Evolutionary conservation across 1,140 invertebrate genomes (phyloP).

Genomic region (Latrodectus geometricus): DNA sequence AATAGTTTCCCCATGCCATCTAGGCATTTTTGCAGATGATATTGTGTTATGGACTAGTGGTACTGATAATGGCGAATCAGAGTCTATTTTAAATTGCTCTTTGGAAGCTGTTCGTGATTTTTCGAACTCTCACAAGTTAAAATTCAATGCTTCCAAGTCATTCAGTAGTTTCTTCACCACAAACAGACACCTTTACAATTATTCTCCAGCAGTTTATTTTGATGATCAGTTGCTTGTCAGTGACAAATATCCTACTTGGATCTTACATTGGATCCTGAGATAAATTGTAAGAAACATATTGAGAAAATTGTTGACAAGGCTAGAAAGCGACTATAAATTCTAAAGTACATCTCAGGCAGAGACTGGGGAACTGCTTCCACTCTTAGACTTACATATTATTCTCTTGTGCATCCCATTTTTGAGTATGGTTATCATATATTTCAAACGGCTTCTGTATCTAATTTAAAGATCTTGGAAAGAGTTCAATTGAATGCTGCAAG

Average conservation of each 20-base stretch:
- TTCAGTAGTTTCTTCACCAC: slow-evolving; percentile 7
- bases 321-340: neutral
- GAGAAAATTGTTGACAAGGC: neutral
- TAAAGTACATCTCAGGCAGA: neutral
- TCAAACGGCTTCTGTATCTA: too few species aligned
- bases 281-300: neutral
- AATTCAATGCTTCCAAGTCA: slow-evolving; percentile 7
- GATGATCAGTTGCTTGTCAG: neutral
- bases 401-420: too few species aligned
- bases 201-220: neutral
- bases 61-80: neutral
- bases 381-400: too few species aligned
- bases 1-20: neutral
- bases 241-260: neutral
- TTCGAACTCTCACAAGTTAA: neutral
- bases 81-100: slow-evolving; percentile 5
- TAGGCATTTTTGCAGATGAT: neutral
- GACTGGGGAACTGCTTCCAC: neutral
- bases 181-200: slow-evolving; percentile 9
- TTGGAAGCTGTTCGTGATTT: neutral
- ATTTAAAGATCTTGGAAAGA: too few species aligned
- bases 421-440: too few species aligned
- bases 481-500: too few species aligned
- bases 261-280: too few species aligned
- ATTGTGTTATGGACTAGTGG: neutral